These are phyloP conservation scores for Schizotus pectinicornis DNA, from an alignment of 2,888 invertebrate genomes.

Conservation along the genomic window DNA sequence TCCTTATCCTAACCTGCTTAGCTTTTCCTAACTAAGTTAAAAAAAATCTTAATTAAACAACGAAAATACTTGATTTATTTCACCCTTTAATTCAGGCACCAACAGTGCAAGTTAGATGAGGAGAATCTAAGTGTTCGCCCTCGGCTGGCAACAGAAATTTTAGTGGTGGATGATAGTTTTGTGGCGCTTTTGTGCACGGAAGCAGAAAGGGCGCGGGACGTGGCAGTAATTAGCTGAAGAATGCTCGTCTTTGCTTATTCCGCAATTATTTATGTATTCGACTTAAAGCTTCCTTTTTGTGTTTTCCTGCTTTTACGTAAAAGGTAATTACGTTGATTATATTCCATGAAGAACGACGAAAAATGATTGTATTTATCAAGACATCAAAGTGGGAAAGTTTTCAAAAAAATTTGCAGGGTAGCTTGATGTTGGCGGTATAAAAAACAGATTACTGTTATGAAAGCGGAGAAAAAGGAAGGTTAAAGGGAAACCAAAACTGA, in stretches of 20 bases:
- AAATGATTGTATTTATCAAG: conserved; percentile 33
- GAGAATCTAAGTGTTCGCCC: no score
- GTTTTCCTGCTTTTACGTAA: conserved; percentile 9
- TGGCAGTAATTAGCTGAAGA: background rate
- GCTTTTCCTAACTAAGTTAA: no score
- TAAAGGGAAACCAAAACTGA: conserved; percentile 45
- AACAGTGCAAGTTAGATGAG: no score
- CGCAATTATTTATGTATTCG: conserved; percentile 6
- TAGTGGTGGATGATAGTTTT: no score
- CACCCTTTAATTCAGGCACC: no score
- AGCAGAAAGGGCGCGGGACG: no score
- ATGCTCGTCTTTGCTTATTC: background rate
- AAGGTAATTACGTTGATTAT: conserved; percentile 32
- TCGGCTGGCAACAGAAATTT: no score
- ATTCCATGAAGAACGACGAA: conserved; percentile 23
- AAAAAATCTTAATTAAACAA: no score
- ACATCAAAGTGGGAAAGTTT: conserved; percentile 35
- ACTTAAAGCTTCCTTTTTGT: conserved; percentile 7
- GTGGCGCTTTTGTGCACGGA: no score
- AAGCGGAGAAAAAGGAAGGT: conserved; percentile 41
- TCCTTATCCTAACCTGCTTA: no score
- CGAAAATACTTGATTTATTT: no score
- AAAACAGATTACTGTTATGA: conserved; percentile 48
- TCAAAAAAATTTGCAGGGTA: conserved; percentile 33
- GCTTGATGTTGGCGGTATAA: conserved; percentile 43